Evolutionary conservation across 2,113 vertebrate genomes (phyloP).

Genomic region (Okapia johnstoni): DNA sequence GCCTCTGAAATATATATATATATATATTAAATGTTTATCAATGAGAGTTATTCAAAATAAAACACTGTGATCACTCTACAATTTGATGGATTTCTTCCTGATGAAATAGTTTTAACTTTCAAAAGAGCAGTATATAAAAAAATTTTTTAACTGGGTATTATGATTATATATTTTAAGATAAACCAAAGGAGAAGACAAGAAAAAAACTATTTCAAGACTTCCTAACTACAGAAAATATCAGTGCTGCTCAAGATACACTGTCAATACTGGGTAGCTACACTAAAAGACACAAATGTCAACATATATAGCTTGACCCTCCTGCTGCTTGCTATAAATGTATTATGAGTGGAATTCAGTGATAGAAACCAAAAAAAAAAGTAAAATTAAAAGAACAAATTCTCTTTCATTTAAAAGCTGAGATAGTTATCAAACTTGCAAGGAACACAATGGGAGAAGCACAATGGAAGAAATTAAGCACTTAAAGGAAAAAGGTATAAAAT

Average conservation of each 20-base stretch:
- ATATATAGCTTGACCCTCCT: neutral
- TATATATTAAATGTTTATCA: neutral
- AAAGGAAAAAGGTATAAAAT: neutral
- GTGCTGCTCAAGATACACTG: neutral
- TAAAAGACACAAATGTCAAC: neutral
- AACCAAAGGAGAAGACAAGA: neutral
- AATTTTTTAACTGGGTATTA: neutral
- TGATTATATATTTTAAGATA: neutral
- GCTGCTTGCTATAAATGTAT: neutral
- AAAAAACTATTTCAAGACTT: neutral
- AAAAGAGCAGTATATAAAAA: neutral
- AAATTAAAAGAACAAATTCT: constrained; percentile 17
- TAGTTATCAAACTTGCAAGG: constrained; percentile 23
- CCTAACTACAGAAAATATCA: neutral
- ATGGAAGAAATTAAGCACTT: neutral
- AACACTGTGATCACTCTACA: neutral
- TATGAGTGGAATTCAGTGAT: neutral
- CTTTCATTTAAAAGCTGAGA: constrained; percentile 14
- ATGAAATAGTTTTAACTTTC: neutral
- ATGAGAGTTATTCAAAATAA: neutral
- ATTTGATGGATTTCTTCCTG: constrained; percentile 1
- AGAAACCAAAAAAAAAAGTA: constrained; percentile 27
- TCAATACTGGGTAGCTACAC: neutral
- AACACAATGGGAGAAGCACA: neutral
- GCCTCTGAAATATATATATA: neutral